Evolutionary conservation across 2,113 vertebrate genomes (phyloP).

Genomic region (Burhinus oedicnemus): DNA sequence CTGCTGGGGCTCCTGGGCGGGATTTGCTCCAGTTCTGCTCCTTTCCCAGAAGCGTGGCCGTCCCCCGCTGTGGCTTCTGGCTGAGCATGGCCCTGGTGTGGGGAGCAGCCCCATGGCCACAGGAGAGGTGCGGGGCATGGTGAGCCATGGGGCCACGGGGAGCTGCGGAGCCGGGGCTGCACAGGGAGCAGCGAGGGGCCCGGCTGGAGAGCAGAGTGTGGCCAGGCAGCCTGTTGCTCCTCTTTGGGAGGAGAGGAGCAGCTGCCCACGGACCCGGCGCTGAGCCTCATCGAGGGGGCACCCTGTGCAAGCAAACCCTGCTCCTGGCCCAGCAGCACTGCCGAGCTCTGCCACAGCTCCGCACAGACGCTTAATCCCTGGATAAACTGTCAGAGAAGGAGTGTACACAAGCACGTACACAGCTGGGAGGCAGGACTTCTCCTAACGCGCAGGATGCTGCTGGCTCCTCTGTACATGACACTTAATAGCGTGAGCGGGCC

Average conservation of each 20-base stretch:
- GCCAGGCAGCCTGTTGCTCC: not conserved
- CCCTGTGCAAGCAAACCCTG: fast-evolving
- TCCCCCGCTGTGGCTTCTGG: not conserved
- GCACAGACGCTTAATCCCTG: not conserved
- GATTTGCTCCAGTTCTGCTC: fast-evolving
- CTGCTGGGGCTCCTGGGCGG: fast-evolving
- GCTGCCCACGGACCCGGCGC: fast-evolving
- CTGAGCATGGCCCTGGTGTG: fast-evolving
- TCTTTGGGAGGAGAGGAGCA: not conserved
- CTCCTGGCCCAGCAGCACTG: not conserved
- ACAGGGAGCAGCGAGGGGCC: fast-evolving
- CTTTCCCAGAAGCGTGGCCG: fast-evolving
- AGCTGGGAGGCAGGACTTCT: not conserved
- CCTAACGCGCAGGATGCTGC: fast-evolving
- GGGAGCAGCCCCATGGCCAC: not conserved
- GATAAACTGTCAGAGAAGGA: not conserved
- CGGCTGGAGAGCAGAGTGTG: fast-evolving
- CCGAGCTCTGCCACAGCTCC: not conserved
- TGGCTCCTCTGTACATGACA: not conserved
- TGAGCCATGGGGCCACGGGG: not conserved
- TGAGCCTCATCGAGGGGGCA: too few relatives aligned
- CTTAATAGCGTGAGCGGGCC: fast-evolving
- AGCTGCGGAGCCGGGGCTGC: not conserved
- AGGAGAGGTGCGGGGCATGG: not conserved
- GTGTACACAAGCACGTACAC: fast-evolving